Evolutionary conservation across 2,797 vertebrate species (phyloP), one percentile per base, ranked within the genome.

Genomic region (Phataginus tetradactyla): DNA sequence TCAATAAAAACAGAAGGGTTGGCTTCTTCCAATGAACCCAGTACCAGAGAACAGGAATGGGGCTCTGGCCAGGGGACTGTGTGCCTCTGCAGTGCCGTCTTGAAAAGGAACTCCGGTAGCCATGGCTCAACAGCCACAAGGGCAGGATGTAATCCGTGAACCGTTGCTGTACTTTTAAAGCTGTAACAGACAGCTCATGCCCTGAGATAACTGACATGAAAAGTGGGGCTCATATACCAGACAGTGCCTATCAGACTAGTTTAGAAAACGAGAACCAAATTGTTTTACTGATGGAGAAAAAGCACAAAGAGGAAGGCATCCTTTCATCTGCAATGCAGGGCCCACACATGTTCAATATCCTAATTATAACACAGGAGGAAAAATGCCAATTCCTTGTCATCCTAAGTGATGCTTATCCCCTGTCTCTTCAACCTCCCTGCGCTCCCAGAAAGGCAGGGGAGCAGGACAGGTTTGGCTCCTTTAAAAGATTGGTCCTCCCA

Each of bases 361-460:
- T 78, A 61, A 74, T 81, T 90, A 75, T 9, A 59, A 34, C 27
- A 1, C 0, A 64, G 71, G 49, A 72, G 34, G 53, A 69, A 79
- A 92, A 69, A 90, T 18, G 34, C 23, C 72, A 63, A 63, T 59
- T 92, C 90, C 79, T 29, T 86, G 85, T 87, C 94, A n/a, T 6
- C 2, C 39, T 55, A 83, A 3, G 0, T 10, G 68, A 94, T 68
- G 85, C 66, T 88, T 55, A 4, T 53, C 17, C 23, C 17, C 12
- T 51, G 4, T 32, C 86, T 69, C 68, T 12, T 72, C 10, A 39
- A 51, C 51, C 34, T 94, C 61, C 87, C 20, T 74, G 37, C 11
- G 25, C 86, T 95, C 71, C 63, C 1, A 49, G 85, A 90, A 90
- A 25, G 61, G 75, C 96, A 94, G 1, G n/a, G 61, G 77, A 97